A percentile compares a stretch with the other conserved stretches of the same genome.
Conservation (phyloP, 1,140 invertebrate species). For the Drosophila lowei region DNA sequence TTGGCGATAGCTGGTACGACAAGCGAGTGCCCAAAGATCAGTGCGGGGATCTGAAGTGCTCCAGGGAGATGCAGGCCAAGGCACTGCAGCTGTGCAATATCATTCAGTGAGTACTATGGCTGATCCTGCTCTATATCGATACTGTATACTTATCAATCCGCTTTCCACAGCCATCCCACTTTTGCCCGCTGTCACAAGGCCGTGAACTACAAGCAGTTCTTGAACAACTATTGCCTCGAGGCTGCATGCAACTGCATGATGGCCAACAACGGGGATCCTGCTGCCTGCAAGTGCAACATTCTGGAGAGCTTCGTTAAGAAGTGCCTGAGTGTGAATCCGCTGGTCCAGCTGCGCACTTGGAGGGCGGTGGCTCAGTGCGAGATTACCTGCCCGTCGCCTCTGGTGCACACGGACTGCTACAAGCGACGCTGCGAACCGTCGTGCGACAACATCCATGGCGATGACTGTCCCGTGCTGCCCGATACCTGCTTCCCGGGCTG, state of each 20-base stretch:
- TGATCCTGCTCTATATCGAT: neutral
- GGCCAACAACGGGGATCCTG: conserved; percentile 74
- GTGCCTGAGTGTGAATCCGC: conserved; percentile 87
- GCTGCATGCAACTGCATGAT: conserved; percentile 88
- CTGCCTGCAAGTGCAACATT: conserved; percentile 88
- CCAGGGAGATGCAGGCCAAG: conserved; percentile 84
- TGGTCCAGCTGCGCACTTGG: conserved; percentile 88
- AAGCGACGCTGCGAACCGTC: conserved; percentile 88
- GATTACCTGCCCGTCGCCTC: conserved; percentile 87
- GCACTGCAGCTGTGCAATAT: conserved; percentile 87
- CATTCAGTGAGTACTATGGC: conserved; percentile 81
- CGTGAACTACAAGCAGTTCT: conserved; percentile 87
- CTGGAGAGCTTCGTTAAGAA: conserved; percentile 88
- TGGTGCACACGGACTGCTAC: conserved; percentile 92
- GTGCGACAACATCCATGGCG: conserved; percentile 86
- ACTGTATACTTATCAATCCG: neutral
- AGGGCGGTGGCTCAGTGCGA: conserved; percentile 85
- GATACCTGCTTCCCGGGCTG: conserved; percentile 91
- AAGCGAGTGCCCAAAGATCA: conserved; percentile 83
- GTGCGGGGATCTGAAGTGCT: conserved; percentile 86
- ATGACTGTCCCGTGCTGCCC: conserved; percentile 86
- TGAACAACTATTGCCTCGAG: conserved; percentile 88
- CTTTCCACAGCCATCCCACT: conserved; percentile 83
- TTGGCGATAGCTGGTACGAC: conserved; percentile 89
- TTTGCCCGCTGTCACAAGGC: conserved; percentile 86